Conservation (phyloP, 2,797 vertebrate species). For the Phataginus tetradactyla region DNA sequence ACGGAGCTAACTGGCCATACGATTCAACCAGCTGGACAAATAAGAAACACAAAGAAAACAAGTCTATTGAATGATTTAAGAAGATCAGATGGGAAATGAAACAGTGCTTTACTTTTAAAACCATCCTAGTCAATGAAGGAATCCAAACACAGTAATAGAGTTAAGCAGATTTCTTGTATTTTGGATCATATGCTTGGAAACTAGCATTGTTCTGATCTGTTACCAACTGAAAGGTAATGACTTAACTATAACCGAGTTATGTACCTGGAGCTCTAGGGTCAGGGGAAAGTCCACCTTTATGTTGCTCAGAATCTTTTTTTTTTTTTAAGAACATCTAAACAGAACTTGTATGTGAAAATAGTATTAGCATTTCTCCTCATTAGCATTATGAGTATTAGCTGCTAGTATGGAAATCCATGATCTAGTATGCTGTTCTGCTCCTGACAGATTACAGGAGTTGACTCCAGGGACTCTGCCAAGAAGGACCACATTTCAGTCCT, state of each 20-base stretch:
- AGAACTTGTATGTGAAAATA: not conserved
- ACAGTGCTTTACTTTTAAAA: constrained; percentile 43
- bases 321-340: not conserved
- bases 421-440: not conserved
- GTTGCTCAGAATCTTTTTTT: not conserved
- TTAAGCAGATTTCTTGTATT: not conserved
- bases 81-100: not conserved
- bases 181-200: not conserved
- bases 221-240: not conserved
- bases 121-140: not conserved
- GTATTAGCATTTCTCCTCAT: not conserved
- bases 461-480: not conserved
- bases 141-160: not conserved
- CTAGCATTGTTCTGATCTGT: not conserved
- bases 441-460: not conserved
- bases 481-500: not conserved
- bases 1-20: not conserved
- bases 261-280: not conserved
- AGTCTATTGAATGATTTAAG: not conserved
- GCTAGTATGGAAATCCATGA: not conserved
- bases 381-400: not conserved
- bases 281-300: not conserved
- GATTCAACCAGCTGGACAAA: not conserved
- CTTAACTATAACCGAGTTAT: too few species aligned
- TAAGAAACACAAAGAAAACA: constrained; percentile 4